Evolutionary conservation across 2,888 invertebrate species (phyloP).

Genomic region (Camponotus fellah): DNA sequence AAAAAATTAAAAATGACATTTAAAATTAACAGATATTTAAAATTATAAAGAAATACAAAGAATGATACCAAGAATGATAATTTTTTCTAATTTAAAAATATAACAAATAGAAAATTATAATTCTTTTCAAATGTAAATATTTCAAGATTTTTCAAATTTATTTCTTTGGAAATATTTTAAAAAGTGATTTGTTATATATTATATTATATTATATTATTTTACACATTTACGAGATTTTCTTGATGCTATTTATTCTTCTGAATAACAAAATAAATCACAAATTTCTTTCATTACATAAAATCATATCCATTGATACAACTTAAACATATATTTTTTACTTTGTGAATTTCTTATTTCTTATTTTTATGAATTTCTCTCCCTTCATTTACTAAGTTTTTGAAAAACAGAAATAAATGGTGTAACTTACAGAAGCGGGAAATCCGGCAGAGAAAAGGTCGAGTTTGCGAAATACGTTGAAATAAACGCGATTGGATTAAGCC

Average conservation of each 20-base stretch:
- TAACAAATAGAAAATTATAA: background rate
- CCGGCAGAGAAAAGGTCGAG: slow-evolving; percentile 27
- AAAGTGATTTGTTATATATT: background rate
- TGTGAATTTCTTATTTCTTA: background rate
- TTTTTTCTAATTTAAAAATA: background rate
- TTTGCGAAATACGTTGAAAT: slow-evolving; percentile 21
- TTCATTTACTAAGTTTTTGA: slow-evolving; percentile 1
- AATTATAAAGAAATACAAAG: background rate
- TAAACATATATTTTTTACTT: background rate
- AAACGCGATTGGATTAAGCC: slow-evolving; percentile 7
- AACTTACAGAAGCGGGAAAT: slow-evolving; percentile 7
- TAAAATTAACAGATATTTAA: background rate
- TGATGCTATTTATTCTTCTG: background rate
- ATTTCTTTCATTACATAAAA: background rate
- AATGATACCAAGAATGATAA: background rate
- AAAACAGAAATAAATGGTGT: slow-evolving; percentile 1
- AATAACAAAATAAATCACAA: background rate
- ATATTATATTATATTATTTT: background rate
- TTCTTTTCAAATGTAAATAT: background rate
- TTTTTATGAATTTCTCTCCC: background rate
- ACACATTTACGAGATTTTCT: background rate
- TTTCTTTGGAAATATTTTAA: background rate
- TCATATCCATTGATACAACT: background rate
- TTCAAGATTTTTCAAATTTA: background rate
- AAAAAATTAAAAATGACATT: background rate